These are phyloP conservation scores for Lophotriccus pileatus DNA, from an alignment of 2,797 vertebrate genomes.

Conservation along the genomic window DNA sequence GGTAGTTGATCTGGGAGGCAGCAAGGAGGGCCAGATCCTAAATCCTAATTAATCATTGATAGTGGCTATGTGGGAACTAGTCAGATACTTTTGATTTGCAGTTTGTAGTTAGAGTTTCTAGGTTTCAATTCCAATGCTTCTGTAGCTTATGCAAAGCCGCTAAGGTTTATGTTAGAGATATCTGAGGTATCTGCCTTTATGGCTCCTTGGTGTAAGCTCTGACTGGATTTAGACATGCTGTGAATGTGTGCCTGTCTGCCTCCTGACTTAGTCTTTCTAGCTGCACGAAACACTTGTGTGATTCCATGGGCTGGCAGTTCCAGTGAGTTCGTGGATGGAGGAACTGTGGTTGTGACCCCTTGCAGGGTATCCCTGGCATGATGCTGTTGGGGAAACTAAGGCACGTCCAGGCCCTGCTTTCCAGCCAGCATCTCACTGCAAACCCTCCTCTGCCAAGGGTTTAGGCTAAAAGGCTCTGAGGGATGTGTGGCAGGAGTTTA, in stretches of 20 bases:
- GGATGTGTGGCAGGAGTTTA: not conserved
- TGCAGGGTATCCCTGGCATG: not conserved
- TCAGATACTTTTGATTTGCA: not conserved
- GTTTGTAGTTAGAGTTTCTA: not conserved
- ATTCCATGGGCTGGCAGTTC: not conserved
- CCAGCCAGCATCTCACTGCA: not conserved
- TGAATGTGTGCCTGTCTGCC: not conserved
- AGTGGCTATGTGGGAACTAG: not conserved
- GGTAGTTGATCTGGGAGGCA: not conserved
- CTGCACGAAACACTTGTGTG: not conserved
- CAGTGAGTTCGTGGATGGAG: not conserved
- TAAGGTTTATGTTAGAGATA: not conserved
- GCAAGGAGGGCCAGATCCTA: not conserved
- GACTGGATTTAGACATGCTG: no score
- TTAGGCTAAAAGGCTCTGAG: not conserved
- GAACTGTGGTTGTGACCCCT: fast-evolving
- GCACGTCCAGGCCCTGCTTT: not conserved
- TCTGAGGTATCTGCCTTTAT: not conserved
- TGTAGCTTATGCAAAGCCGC: not conserved
- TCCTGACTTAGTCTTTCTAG: not conserved
- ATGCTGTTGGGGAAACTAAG: not conserved
- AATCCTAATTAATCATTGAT: not conserved
- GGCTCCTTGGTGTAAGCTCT: not conserved
- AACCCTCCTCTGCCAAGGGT: not conserved
- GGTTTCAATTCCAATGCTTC: not conserved